A percentile compares a stretch with the other conserved stretches of the same genome.
Conservation (phyloP, 2,888 invertebrate genomes). For the Orthonychiurus folsomi region DNA sequence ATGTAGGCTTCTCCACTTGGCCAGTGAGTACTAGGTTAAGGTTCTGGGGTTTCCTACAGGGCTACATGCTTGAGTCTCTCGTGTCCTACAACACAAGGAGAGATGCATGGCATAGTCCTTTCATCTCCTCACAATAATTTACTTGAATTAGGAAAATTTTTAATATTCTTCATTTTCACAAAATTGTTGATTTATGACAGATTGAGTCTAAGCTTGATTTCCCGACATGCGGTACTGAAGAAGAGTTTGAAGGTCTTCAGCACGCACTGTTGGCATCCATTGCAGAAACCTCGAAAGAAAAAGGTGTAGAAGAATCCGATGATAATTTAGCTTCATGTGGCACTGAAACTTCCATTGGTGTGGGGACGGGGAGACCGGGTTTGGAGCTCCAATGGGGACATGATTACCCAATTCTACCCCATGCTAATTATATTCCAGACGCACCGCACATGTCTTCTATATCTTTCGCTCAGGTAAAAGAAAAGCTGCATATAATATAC, state of each 20-base stretch:
- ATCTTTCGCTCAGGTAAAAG: conserved; percentile 5
- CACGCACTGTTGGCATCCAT: background rate
- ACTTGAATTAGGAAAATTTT: conserved; percentile 8
- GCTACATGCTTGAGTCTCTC: no score
- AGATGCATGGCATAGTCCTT: no score
- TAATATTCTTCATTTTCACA: background rate
- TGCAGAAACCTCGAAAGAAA: background rate
- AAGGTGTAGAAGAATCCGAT: background rate
- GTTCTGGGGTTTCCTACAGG: no score
- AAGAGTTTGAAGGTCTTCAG: background rate
- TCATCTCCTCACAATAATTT: no score
- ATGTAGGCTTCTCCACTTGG: no score
- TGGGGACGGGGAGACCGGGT: background rate
- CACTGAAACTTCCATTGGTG: no score
- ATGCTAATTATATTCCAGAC: background rate
- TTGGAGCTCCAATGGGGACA: background rate
- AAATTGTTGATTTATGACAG: conserved; percentile 15
- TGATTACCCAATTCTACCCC: background rate
- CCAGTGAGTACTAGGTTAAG: no score
- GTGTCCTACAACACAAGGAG: no score
- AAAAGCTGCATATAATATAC: no score
- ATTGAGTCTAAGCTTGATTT: conserved; percentile 21
- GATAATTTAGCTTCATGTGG: background rate
- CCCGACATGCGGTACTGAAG: background rate
- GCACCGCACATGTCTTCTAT: background rate